Conservation (phyloP, 2,797 vertebrate species). For the Fundulus diaphanus region DNA sequence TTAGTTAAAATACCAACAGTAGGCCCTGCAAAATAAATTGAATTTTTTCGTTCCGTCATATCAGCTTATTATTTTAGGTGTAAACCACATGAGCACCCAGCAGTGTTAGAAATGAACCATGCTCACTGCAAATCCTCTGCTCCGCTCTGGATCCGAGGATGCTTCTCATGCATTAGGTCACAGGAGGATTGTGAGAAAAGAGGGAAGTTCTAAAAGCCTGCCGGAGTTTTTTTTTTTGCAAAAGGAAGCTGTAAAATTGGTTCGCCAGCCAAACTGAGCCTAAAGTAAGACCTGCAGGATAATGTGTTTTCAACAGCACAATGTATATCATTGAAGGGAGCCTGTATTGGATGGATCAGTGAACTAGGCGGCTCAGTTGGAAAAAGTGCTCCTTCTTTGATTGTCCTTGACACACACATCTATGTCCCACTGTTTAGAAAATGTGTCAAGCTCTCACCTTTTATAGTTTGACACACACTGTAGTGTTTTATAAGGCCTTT, state of each 20-base stretch:
- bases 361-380: not conserved
- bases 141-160: not conserved
- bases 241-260: not conserved
- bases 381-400: not conserved
- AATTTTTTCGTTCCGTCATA: not conserved
- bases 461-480: not conserved
- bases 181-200: not conserved
- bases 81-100: not conserved
- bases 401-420: not conserved
- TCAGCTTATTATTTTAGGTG: not conserved
- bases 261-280: not conserved
- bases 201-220: not conserved
- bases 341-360: not conserved
- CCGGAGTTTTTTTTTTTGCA: constrained; percentile 8
- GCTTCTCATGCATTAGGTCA: not conserved
- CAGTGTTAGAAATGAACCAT: not conserved
- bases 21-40: too few relatives aligned
- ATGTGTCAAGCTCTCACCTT: not conserved
- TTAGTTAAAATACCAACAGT: too few relatives aligned
- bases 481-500: not conserved
- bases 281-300: not conserved
- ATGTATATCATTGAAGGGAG: not conserved
- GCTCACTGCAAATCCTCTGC: not conserved
- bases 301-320: not conserved
- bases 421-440: not conserved